Evolutionary conservation across 2,888 invertebrate genomes (phyloP).

Genomic region (Trichogramma evanescens): DNA sequence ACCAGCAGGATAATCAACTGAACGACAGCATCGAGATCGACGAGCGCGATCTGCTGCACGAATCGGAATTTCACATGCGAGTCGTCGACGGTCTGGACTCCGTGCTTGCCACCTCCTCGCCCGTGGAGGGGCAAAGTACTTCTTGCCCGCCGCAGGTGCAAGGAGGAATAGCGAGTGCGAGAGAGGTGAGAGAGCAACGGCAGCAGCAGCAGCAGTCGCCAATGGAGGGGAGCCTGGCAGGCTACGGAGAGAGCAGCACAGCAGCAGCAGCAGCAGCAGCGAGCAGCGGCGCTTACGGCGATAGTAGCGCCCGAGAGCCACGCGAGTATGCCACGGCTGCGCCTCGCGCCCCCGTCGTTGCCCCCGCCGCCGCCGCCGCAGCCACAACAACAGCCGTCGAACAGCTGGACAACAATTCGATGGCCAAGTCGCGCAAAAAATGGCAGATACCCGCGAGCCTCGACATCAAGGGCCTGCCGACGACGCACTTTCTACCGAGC

Average conservation of each 20-base stretch:
- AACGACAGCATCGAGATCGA: constrained; percentile 20
- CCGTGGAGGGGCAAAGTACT: constrained; percentile 9
- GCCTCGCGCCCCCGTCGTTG: neutral
- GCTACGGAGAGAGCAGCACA: neutral
- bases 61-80: constrained; percentile 29
- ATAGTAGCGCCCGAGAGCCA: constrained; percentile 7
- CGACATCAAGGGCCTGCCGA: constrained; percentile 21
- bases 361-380: constrained; percentile 6
- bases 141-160: neutral
- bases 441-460: constrained; percentile 23
- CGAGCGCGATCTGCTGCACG: constrained; percentile 38
- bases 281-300: neutral
- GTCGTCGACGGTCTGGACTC: neutral
- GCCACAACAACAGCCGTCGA: neutral
- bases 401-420: constrained; percentile 8
- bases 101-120: constrained; percentile 6
- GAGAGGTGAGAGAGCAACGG: neutral
- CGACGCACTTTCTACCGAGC: constrained; percentile 16
- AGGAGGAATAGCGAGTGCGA: neutral
- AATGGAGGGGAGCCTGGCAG: constrained; percentile 4
- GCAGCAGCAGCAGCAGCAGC: neutral
- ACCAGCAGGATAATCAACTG: constrained; percentile 7
- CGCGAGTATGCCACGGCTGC: constrained; percentile 7
- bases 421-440: constrained; percentile 22
- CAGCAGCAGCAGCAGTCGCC: neutral